Evolutionary conservation across 2,797 vertebrate species (phyloP).

Genomic region (Periophthalmus magnuspinnatus): DNA sequence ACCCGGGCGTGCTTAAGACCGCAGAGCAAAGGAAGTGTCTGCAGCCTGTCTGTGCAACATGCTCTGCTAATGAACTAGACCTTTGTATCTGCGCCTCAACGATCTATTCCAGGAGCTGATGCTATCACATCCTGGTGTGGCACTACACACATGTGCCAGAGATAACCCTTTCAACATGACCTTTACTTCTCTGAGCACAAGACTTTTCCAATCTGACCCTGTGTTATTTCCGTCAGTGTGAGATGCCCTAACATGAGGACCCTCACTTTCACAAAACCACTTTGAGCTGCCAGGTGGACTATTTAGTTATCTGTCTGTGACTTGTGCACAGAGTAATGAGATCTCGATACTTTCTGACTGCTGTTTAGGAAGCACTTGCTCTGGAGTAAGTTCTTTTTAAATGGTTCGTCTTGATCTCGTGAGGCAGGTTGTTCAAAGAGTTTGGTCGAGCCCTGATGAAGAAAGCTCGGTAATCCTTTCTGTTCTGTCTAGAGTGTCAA

Average conservation of each 20-base stretch:
- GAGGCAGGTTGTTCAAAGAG: slow-evolving; percentile 31
- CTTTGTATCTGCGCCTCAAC: slow-evolving; percentile 47
- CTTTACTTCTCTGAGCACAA: slow-evolving; percentile 40
- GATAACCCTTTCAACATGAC: slow-evolving; percentile 55
- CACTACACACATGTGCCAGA: slow-evolving; percentile 45
- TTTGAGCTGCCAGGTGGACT: slow-evolving; percentile 5
- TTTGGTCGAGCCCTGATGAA: slow-evolving; percentile 18
- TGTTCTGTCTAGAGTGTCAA: slow-evolving; percentile 39
- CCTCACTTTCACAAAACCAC: slow-evolving; percentile 16
- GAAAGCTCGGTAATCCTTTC: slow-evolving; percentile 29
- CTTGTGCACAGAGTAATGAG: slow-evolving; percentile 5
- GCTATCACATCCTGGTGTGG: slow-evolving; percentile 47
- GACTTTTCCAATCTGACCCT: slow-evolving; percentile 42
- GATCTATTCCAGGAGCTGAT: slow-evolving; percentile 60
- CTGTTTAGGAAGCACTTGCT: not conserved
- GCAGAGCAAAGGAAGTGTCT: slow-evolving; percentile 28
- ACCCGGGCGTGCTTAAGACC: slow-evolving; percentile 22
- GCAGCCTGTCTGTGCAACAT: slow-evolving; percentile 45
- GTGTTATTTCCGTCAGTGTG: slow-evolving; percentile 32
- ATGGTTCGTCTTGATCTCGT: slow-evolving; percentile 37
- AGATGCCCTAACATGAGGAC: slow-evolving; percentile 26
- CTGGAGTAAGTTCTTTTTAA: slow-evolving; percentile 26
- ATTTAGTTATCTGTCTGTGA: not conserved
- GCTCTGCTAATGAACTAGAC: slow-evolving; percentile 58
- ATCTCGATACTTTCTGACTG: not conserved